These are phyloP conservation scores for Megathymus violae DNA, from an alignment of 1,140 invertebrate species.

Conservation along the genomic window DNA sequence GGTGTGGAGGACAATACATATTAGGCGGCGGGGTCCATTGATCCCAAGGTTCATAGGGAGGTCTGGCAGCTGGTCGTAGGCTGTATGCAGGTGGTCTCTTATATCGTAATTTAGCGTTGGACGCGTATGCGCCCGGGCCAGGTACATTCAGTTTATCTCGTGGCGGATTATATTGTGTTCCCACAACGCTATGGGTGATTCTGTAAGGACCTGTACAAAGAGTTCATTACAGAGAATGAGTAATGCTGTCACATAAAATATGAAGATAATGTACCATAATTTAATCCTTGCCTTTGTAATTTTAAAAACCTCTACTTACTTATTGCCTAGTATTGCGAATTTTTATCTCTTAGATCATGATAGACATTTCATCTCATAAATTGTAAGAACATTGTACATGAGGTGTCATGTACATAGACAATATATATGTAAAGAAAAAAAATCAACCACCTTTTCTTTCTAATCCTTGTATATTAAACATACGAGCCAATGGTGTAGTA, in stretches of 20 bases:
- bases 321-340: too few species aligned
- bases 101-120: conserved; percentile 27
- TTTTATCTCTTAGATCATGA: too few species aligned
- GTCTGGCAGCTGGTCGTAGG: conserved; percentile 47
- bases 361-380: too few species aligned
- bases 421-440: too few species aligned
- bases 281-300: too few species aligned
- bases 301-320: too few species aligned
- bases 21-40: conserved; percentile 72
- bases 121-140: conserved; percentile 51
- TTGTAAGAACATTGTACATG: too few species aligned
- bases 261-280: not conserved
- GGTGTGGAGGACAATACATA: conserved; percentile 64
- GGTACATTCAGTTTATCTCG: conserved; percentile 45
- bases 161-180: conserved; percentile 40
- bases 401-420: too few species aligned
- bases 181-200: conserved; percentile 54
- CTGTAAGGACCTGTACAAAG: conserved; percentile 48
- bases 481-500: conserved; percentile 47
- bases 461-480: conserved; percentile 53
- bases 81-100: conserved; percentile 58
- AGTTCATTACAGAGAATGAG: too few species aligned
- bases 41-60: conserved; percentile 55
- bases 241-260: not conserved
- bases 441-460: conserved; percentile 59